These are phyloP conservation scores for Tringa solitaria DNA, from an alignment of 2,113 vertebrate species.

Conservation along the genomic window DNA sequence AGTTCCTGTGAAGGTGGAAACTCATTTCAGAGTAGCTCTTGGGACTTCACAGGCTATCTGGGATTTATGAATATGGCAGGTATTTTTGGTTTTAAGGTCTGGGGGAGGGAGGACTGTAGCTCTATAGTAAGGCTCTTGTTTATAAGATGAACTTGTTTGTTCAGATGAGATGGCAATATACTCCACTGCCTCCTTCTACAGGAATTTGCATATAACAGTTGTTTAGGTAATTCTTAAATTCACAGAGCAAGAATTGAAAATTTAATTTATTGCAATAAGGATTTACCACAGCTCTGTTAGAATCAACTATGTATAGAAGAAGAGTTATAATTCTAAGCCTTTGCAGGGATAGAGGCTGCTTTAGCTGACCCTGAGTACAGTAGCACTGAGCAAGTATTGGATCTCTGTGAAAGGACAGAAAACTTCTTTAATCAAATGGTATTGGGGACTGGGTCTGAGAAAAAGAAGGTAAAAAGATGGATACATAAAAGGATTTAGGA, in stretches of 20 bases:
- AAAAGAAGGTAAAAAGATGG: neutral
- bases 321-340: neutral
- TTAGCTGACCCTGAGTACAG: neutral
- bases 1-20: conserved; percentile 30
- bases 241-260: neutral
- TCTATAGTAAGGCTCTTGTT: neutral
- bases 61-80: conserved; percentile 17
- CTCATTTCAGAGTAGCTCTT: conserved; percentile 5
- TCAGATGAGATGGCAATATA: neutral
- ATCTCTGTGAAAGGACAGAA: neutral
- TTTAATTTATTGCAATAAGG: neutral
- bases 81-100: neutral
- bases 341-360: neutral
- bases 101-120: neutral
- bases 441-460: neutral
- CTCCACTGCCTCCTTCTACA: neutral
- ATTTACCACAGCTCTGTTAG: neutral
- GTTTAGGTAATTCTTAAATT: neutral
- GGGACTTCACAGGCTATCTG: conserved; percentile 4
- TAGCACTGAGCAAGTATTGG: neutral
- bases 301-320: neutral
- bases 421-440: neutral
- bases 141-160: neutral
- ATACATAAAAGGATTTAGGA: neutral
- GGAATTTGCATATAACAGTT: neutral